Evolutionary conservation across 2,888 invertebrate species (phyloP).

Genomic region (Arctia plantaginis): DNA sequence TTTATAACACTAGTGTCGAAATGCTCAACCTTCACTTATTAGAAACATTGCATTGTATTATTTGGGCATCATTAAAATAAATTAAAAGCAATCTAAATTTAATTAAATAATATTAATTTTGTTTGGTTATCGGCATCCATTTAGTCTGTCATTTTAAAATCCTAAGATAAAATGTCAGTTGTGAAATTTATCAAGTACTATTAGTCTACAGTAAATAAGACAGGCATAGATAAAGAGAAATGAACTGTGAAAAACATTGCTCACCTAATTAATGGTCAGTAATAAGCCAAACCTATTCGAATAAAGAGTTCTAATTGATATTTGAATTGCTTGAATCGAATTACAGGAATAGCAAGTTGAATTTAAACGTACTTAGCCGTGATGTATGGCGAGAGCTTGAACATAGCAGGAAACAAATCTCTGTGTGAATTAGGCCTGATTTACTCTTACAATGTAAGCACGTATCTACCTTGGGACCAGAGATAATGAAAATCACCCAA

Average conservation of each 20-base stretch:
- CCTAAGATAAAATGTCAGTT: background rate
- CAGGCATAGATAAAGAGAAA: background rate
- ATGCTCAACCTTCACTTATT: too few relatives aligned
- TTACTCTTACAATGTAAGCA: conserved; percentile 22
- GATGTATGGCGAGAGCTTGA: conserved; percentile 28
- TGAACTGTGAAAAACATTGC: background rate
- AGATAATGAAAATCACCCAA: conserved; percentile 8
- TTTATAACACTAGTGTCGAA: too few relatives aligned
- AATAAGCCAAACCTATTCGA: background rate
- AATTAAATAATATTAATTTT: too few relatives aligned
- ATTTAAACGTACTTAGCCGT: conserved; percentile 39
- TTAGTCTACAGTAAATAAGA: background rate
- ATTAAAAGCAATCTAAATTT: too few relatives aligned
- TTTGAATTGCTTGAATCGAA: conserved; percentile 30
- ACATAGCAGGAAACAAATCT: conserved; percentile 18
- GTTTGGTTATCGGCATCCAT: too few relatives aligned
- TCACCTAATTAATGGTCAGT: background rate
- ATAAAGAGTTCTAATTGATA: conserved; percentile 20
- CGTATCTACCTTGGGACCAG: conserved; percentile 25
- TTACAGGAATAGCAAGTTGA: conserved; percentile 25
- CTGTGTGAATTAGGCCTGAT: conserved; percentile 20
- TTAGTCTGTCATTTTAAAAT: background rate
- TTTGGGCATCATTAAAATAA: too few relatives aligned
- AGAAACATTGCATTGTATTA: too few relatives aligned
- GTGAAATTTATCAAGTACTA: background rate